Base-by-base conservation (phyloP, 2,113 vertebrate species). In the Silurus meridionalis region DNA sequence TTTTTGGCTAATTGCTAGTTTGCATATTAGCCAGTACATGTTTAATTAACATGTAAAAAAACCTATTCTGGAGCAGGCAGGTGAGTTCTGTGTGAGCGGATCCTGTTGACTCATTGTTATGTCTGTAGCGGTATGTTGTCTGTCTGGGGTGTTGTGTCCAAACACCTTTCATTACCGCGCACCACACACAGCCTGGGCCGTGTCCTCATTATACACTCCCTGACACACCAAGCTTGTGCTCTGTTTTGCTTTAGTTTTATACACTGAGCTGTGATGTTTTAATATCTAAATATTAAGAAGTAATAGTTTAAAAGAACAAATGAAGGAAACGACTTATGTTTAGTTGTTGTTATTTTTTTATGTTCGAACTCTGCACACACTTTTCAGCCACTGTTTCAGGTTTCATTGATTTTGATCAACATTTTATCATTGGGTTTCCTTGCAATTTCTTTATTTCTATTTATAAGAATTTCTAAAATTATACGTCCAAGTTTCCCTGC, bases 71-170 rank as follows among this genome's bases (percentile, higher is more conserved):
- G 37, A 37, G 37, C 75, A 23, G n/a, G 66, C 55, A 64, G 88
- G 74, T 74, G 57, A 80, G 87, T 60, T 88, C 79, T 82, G 84
- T 80, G 64, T 83, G 64, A 63, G 77, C 75, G 67, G 52, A 77
- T 89, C 82, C 77, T 83, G 23, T 69, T 77, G 83, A 72, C 64
- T 81, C 52, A 21, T 63, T 89, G 88, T 89, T 89, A 63, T 87
- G 88, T 82, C 88, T 89, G 53, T 61, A 19, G 48, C 10, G 19
- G 66, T 71, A 69, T 46, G 63, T 71, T 69, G 80, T 83, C 71
- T 85, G 80, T 86, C 61, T 88, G 72, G 28, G 14, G 50, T 28
- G 74, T 58, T 81, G 52, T 28, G 55, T 69, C 55, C 53, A 80
- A 77, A 80, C 84, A 86, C 84, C 25, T 80, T 66, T 80, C 50